Evolutionary conservation across 2,797 vertebrate species (phyloP).

Genomic region (Takifugu ocellatus): DNA sequence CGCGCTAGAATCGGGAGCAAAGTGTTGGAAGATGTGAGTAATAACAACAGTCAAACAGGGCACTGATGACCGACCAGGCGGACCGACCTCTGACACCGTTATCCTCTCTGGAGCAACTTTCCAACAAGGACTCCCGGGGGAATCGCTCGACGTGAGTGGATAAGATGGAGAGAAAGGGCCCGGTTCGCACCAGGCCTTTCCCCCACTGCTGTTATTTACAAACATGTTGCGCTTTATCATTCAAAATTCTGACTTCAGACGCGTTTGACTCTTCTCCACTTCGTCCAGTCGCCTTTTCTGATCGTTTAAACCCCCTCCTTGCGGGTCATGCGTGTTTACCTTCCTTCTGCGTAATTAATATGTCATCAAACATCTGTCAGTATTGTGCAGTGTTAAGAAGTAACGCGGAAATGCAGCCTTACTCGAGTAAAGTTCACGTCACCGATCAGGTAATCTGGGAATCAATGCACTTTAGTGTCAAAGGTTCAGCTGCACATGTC

Average conservation of each 20-base stretch:
- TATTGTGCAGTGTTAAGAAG: too few relatives aligned
- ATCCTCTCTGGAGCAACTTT: slow-evolving; percentile 49
- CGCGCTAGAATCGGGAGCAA: slow-evolving; percentile 5
- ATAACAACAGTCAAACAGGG: slow-evolving; percentile 17
- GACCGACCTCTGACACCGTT: slow-evolving; percentile 54
- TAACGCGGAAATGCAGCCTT: too few relatives aligned
- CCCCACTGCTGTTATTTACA: slow-evolving; percentile 11
- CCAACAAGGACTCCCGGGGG: slow-evolving; percentile 52
- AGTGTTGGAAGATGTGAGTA: slow-evolving; percentile 8
- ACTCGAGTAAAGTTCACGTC: too few relatives aligned
- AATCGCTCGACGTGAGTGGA: slow-evolving; percentile 62
- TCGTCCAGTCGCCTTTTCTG: too few relatives aligned
- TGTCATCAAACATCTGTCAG: too few relatives aligned
- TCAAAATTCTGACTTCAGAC: not conserved
- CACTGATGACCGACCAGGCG: slow-evolving; percentile 64
- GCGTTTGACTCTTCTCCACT: too few relatives aligned
- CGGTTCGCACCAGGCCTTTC: slow-evolving; percentile 1
- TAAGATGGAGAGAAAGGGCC: slow-evolving; percentile 34
- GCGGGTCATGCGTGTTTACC: too few relatives aligned
- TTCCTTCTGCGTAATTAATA: too few relatives aligned
- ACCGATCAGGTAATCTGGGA: too few relatives aligned
- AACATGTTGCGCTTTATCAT: slow-evolving; percentile 3
- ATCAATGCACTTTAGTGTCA: too few relatives aligned
- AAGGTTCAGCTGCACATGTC: too few relatives aligned
- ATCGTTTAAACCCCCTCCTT: too few relatives aligned